Evolutionary conservation across 2,113 vertebrate species (phyloP), one percentile per base, ranked within the genome.

Genomic region (Mionectes macconnelli): DNA sequence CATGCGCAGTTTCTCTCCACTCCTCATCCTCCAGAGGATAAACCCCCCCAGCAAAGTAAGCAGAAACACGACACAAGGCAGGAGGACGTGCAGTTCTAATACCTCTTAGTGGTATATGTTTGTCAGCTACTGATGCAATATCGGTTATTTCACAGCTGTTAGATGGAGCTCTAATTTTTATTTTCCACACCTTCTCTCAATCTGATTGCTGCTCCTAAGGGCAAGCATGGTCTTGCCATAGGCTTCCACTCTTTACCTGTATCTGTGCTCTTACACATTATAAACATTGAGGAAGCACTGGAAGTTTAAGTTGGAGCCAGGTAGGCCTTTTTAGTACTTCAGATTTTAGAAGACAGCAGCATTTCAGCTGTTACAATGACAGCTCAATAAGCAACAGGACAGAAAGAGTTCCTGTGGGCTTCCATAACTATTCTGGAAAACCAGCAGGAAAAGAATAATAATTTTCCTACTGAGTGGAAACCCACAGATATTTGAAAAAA

Each of bases 51-150:
- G 18, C 23, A 84, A 57, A 81, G 59, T 6, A 60, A 77, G 72
- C 55, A 84, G 50, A 40, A 70, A 84, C 45, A 27, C 0, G 0
- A 80, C 27, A 33, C 24, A 45, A 1, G 11, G 44, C 53, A 52
- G 0, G 0, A 16, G 50, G 76, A 74, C 2, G 1, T 35, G 59
- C 50, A 90, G 52, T 39, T 77, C 24, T 72, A 74, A 53, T 59
- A 53, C 28, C 68, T 60, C 63, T 84, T 16, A 64, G 5, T 15
- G 37, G 57, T 20, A 5, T 8, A 8, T 11, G 27, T 55, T 27
- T 52, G 16, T 37, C 37, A 84, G 81, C 33, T 81, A 59, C 4
- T 30, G 50, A 50, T 50, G 30, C n/a, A 78, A 0, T 8, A 70
- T n/a, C 47, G 63, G 35, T 35, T 78, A 56, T 47, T 60, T 47